Evolutionary conservation across 2,888 invertebrate species (phyloP).

Genomic region (Villa cingulata): DNA sequence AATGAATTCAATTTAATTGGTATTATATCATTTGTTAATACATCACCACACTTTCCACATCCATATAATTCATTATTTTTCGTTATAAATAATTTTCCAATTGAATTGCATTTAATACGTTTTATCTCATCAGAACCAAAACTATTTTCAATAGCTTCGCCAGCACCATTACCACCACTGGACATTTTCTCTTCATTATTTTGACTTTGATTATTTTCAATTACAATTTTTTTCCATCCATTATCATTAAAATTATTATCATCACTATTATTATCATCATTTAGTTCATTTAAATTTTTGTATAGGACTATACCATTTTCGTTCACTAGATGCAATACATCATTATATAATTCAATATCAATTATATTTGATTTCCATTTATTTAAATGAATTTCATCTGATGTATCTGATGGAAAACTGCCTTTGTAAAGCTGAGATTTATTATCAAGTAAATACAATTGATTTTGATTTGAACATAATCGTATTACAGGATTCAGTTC

Average conservation of each 20-base stretch:
- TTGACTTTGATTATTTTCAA: constrained; percentile 2
- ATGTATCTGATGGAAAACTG: constrained; percentile 3
- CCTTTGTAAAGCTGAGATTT: constrained; percentile 10
- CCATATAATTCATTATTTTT: constrained; percentile 26
- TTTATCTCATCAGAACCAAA: not conserved
- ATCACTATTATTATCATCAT: not conserved
- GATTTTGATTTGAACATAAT: constrained; percentile 11
- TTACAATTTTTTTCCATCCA: constrained; percentile 9
- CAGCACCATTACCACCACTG: too few species aligned
- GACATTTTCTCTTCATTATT: too few species aligned
- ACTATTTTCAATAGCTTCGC: not conserved
- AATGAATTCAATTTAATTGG: constrained; percentile 55
- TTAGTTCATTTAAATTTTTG: constrained; percentile 1
- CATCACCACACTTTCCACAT: constrained; percentile 29
- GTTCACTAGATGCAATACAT: constrained; percentile 13
- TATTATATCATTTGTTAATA: constrained; percentile 35
- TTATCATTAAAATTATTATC: not conserved
- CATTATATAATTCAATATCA: constrained; percentile 14
- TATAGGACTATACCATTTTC: constrained; percentile 13
- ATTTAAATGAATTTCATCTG: constrained; percentile 5
- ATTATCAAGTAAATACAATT: constrained; percentile 11
- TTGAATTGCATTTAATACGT: constrained; percentile 28
- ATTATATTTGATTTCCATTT: constrained; percentile 6
- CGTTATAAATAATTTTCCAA: constrained; percentile 30
- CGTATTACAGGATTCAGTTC: constrained; percentile 7